phyloP scores from a whole-genome alignment of 2,797 vertebrate species.

The Mus minutoides region DNA sequence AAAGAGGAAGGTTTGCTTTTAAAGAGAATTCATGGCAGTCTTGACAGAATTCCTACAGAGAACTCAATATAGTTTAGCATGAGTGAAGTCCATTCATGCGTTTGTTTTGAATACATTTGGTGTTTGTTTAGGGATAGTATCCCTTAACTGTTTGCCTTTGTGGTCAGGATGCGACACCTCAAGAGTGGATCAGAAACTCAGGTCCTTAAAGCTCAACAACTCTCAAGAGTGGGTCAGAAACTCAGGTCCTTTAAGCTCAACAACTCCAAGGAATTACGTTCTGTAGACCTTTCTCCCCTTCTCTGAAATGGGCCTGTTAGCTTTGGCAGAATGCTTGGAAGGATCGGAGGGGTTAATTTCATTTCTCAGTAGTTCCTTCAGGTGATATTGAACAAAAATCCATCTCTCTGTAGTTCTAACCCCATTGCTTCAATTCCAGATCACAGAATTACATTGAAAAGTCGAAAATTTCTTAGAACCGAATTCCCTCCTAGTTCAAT shows the following conservation, averaged over 20 bases:
- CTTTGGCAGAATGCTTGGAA: not conserved
- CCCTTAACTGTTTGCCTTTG: not conserved
- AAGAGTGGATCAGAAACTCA: not conserved
- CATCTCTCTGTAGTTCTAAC: not conserved
- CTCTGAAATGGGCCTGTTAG: not conserved
- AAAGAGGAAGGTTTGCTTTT: not conserved
- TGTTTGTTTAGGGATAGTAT: not conserved
- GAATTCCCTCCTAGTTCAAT: conserved; percentile 1
- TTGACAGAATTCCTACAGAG: not conserved
- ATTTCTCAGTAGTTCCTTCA: not conserved
- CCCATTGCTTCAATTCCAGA: not conserved
- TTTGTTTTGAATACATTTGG: not conserved
- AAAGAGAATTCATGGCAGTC: not conserved
- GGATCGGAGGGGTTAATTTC: not conserved
- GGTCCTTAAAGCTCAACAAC: not conserved
- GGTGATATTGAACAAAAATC: conserved; percentile 12
- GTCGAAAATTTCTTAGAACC: conserved; percentile 35
- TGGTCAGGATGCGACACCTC: not conserved
- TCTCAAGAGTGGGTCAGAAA: no score
- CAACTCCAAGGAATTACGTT: not conserved
- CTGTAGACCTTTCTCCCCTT: not conserved
- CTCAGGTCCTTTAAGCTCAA: not conserved
- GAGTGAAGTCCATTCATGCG: not conserved
- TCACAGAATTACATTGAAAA: not conserved
- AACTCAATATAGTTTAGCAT: not conserved